These are phyloP conservation scores for Colletes gigas DNA, from an alignment of 1,140 invertebrate species.

Conservation along the genomic window DNA sequence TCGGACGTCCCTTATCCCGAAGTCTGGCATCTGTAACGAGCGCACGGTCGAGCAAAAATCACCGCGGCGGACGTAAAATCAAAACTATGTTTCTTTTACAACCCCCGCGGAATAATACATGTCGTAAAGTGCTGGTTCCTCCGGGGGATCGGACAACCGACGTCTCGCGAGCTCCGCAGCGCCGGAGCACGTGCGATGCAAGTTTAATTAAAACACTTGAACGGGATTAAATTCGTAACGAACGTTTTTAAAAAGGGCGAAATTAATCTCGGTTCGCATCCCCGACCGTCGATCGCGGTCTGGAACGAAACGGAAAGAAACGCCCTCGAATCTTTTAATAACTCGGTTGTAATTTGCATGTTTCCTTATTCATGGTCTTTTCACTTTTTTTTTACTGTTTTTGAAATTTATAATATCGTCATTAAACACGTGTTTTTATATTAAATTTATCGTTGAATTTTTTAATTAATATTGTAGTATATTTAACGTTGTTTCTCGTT, in stretches of 20 bases:
- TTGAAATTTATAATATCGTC: too few relatives aligned
- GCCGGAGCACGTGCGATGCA: neutral
- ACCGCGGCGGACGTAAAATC: constrained; percentile 26
- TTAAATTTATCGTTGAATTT: too few relatives aligned
- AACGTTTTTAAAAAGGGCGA: neutral
- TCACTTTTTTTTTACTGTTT: too few relatives aligned
- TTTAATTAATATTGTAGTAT: too few relatives aligned
- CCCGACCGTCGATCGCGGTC: neutral
- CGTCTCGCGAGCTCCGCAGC: too few relatives aligned
- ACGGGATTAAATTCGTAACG: neutral
- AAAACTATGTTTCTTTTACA: constrained; percentile 43
- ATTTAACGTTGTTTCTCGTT: too few relatives aligned
- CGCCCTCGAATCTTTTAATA: too few relatives aligned
- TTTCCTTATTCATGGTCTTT: too few relatives aligned
- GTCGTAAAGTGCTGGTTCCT: constrained; percentile 19
- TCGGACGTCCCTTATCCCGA: constrained; percentile 36
- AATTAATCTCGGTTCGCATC: constrained; percentile 1
- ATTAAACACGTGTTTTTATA: too few relatives aligned
- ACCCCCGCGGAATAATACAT: constrained; percentile 38
- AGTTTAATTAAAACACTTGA: constrained; percentile 11
- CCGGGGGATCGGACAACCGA: neutral
- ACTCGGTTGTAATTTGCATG: too few relatives aligned
- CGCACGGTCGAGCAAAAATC: constrained; percentile 35
- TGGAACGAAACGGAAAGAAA: too few relatives aligned
- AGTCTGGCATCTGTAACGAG: constrained; percentile 49